phyloP scores from a whole-genome alignment of 2,888 invertebrate species.

The Tetragonisca angustula region DNA sequence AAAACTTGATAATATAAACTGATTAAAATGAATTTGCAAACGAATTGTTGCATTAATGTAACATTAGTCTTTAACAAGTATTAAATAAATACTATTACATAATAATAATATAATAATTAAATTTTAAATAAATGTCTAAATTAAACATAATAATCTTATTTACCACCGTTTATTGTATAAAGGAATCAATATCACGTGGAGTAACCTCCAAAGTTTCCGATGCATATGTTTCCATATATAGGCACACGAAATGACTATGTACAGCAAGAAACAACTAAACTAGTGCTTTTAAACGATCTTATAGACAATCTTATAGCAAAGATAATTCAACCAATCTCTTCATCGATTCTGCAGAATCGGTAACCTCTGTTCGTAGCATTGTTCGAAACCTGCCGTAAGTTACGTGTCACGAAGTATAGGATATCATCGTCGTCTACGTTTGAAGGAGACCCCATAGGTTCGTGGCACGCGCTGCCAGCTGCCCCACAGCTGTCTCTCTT shows the following conservation, averaged over 20 bases:
- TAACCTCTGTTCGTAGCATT: conserved; percentile 48
- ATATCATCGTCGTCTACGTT: conserved; percentile 77
- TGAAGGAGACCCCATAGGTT: conserved; percentile 83
- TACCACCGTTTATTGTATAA: background rate
- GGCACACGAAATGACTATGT: background rate
- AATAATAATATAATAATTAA: too few species aligned
- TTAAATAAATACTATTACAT: too few species aligned
- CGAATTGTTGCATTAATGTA: too few species aligned
- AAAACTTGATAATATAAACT: too few species aligned
- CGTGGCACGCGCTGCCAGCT: conserved; percentile 84
- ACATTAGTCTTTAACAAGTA: too few species aligned
- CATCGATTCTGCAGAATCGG: conserved; percentile 44
- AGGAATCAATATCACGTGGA: background rate
- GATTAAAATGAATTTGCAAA: too few species aligned
- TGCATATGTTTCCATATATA: background rate
- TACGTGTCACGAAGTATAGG: conserved; percentile 74
- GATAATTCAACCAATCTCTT: conserved; percentile 43
- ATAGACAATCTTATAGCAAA: conserved; percentile 6
- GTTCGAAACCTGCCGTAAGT: conserved; percentile 70
- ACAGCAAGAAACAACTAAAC: background rate
- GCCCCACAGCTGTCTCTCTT: conserved; percentile 84
- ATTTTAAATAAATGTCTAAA: too few species aligned
- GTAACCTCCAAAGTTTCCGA: background rate
- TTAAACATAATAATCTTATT: too few species aligned
- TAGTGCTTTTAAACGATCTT: background rate